Evolutionary conservation across 2,888 invertebrate species (phyloP), one percentile per base, ranked within the genome.

Genomic region (Xylocampa areola): DNA sequence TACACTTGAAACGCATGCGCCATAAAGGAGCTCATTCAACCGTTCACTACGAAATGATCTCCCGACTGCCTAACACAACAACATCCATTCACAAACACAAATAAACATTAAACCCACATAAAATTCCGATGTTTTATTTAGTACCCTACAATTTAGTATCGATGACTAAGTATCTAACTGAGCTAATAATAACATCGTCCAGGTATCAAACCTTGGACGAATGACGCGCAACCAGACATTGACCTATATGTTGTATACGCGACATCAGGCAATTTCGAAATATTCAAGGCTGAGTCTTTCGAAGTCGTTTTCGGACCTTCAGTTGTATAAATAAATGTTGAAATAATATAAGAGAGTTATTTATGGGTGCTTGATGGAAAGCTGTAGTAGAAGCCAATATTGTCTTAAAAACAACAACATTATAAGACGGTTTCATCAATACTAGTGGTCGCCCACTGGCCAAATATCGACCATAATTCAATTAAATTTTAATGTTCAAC

Each of bases 151-250:
- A 39, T 33, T 17, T 37, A 29, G 19, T 29, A 58, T 48, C 39
- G 44, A 47, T 47, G 21, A 64, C 25, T 45, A 36, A 45, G 32
- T 47, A 47, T 35, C 7, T 30, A 32, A 32, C 39, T 23, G 13
- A 13, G 11, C 11, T 70, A 58, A 58, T 40, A 27, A 40, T 70
- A 68, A 14, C 35, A 29, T 48, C 47, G 35, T 58, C 58, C 70
- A 65, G 73, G 76, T 71, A 71, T 73, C 48, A 50, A 71, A 75
- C 78, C 77, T 77, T 73, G 76, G 53, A 7, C 32, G 13, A 7
- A 16, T 76, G 76, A 77, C 77, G 73, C 49, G 33, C 66, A 32
- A 7, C 27, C 44, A 70, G 77, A 62, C 76, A 77, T 73, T 77
- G 77, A 76, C 76, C 76, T 41, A 76, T 21, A 66, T 76, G 51